Evolutionary conservation across 1,140 invertebrate genomes (phyloP).

Genomic region (Ceratitis capitata): DNA sequence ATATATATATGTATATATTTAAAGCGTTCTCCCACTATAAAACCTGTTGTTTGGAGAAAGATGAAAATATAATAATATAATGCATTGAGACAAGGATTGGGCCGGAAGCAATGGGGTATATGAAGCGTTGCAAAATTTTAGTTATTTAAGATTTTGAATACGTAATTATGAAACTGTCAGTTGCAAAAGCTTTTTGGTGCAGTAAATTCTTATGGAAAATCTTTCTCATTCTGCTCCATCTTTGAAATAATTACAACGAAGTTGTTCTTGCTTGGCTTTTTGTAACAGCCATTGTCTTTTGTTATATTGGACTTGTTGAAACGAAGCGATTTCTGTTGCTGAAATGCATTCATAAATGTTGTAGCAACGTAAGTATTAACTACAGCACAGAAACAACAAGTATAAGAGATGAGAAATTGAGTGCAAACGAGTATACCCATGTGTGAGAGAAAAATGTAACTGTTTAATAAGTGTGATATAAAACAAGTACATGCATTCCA

Average conservation of each 20-base stretch:
- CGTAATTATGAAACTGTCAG: constrained; percentile 66
- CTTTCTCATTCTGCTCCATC: background rate
- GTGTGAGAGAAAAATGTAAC: no score
- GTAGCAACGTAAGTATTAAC: background rate
- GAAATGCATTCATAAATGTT: constrained; percentile 19
- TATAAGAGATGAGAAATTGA: background rate
- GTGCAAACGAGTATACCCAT: no score
- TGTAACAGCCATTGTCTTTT: constrained; percentile 1
- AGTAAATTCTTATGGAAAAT: background rate
- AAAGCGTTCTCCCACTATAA: no score
- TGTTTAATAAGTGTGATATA: no score
- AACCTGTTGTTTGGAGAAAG: no score
- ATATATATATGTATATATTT: no score
- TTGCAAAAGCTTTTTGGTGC: constrained; percentile 56
- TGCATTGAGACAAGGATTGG: no score
- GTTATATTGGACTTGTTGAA: constrained; percentile 42
- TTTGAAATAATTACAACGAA: background rate
- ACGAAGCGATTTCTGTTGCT: constrained; percentile 35
- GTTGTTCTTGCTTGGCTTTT: background rate
- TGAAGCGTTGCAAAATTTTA: constrained; percentile 42
- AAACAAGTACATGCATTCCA: no score
- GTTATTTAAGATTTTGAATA: constrained; percentile 66
- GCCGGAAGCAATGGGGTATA: background rate
- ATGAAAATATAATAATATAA: no score
- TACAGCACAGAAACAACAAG: background rate